These are phyloP conservation scores for Phyllotis vaccarum DNA, from an alignment of 2,797 vertebrate species.

Conservation along the genomic window DNA sequence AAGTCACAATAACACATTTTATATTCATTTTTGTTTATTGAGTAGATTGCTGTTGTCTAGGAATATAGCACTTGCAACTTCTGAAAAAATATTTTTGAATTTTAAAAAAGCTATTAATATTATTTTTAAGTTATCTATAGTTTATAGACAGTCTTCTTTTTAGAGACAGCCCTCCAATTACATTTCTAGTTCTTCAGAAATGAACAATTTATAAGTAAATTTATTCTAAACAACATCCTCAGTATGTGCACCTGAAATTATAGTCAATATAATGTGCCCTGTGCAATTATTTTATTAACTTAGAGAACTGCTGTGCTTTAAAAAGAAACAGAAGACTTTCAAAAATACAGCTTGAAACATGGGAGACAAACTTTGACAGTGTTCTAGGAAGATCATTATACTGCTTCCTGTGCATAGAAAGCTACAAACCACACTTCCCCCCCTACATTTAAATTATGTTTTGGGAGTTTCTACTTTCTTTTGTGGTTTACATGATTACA, in stretches of 20 bases:
- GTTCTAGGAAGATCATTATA: not conserved
- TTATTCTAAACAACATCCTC: slow-evolving; percentile 48
- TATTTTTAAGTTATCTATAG: not conserved
- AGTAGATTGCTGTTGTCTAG: not conserved
- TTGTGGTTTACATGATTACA: accelerated
- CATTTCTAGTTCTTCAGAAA: slow-evolving; percentile 60
- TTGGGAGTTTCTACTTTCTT: not conserved
- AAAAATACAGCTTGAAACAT: not conserved
- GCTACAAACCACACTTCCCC: not conserved
- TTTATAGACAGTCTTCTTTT: slow-evolving; percentile 61
- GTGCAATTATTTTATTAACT: slow-evolving; percentile 71
- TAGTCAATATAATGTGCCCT: slow-evolving; percentile 55
- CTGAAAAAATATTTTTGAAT: not conserved
- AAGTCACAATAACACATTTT: not conserved
- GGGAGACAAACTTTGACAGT: not conserved
- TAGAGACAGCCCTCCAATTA: slow-evolving; percentile 70
- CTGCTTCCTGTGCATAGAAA: not conserved
- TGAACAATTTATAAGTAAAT: slow-evolving; percentile 48
- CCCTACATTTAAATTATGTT: not conserved
- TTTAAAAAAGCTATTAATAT: not conserved
- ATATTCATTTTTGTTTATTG: not conserved
- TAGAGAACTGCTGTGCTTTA: not conserved
- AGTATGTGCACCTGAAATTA: slow-evolving; percentile 58
- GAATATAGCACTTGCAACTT: not conserved
- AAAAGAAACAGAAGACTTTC: not conserved